Evolutionary conservation across 1,140 invertebrate genomes (phyloP), one percentile per base, ranked within the genome.

Genomic region (Trachymyrmex cornetzi): DNA sequence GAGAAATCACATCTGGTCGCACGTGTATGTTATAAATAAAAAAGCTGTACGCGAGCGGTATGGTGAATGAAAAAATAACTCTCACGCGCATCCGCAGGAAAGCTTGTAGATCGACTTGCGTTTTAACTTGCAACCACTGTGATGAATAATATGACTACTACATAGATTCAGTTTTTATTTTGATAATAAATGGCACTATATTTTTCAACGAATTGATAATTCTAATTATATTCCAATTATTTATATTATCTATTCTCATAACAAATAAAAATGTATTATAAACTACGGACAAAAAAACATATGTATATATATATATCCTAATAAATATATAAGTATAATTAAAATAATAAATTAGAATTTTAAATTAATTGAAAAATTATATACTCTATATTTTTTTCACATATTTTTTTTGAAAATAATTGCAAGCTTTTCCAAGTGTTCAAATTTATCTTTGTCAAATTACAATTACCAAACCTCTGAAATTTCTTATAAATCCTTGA

Each of bases 11-110:
- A 12, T 50, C 24, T 59, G 27, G 9, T 57, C 19, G 71, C 55
- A 38, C 4, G 27, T 3, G 44, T 72, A 67, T 77, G 48, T 75
- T 88, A 55, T 12, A 77, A 89, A 89, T 71, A 85, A 87, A 71
- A 85, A 55, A 11, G 5, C 22, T 64, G 22, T 59, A 61, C n/a
- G 50, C 34, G 67, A 27, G 11, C n/a, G 22, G 48, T 38, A 66
- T 30, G 1, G 77, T 55, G 86, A 85, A 74, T 88, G 80, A 88
- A 85, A 85, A 89, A 88, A 74, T 74, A 85, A 19, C 24, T 67
- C 6, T 57, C 34, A 19, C 66, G 64, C 16, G 6, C 27, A 11
- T 61, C 11, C 53, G 69, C 24, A 19, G 44, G 38, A 57, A 82
- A 84, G 27, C 55, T 61, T 74, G 14, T n/a, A n/a, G 0, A 84